phyloP scores from a whole-genome alignment of 2,797 vertebrate species.

The Sebastes matsubarae region DNA sequence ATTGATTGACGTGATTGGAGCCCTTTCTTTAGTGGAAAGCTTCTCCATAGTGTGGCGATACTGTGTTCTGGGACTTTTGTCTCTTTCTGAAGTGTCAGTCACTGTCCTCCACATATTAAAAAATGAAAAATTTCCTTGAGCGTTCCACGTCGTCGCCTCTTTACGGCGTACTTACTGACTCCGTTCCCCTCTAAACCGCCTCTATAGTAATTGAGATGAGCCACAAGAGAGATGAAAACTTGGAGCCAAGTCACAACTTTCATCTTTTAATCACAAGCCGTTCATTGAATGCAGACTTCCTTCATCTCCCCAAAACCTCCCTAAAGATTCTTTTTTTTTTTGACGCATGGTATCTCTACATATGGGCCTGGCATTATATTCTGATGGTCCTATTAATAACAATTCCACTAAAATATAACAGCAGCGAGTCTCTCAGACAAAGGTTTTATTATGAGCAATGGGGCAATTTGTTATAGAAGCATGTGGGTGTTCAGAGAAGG shows the following conservation, averaged over 20 bases:
- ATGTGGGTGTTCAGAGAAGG: conserved; percentile 65
- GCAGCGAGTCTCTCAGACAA: conserved; percentile 45
- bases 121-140: conserved; percentile 39
- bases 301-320: conserved; percentile 37
- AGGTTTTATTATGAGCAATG: conserved; percentile 80
- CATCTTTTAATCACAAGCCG: conserved; percentile 68
- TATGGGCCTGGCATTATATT: conserved; percentile 28
- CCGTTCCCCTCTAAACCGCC: conserved; percentile 35
- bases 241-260: conserved; percentile 65
- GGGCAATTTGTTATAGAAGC: conserved; percentile 68
- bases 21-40: neutral
- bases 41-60: neutral
- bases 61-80: conserved; percentile 28
- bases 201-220: conserved; percentile 64
- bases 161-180: conserved; percentile 27
- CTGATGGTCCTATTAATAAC: conserved; percentile 76
- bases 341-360: conserved; percentile 3
- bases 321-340: conserved; percentile 6
- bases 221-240: conserved; percentile 41
- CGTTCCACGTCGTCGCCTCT: conserved; percentile 13
- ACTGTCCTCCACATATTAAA: conserved; percentile 42
- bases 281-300: conserved; percentile 39
- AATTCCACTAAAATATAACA: conserved; percentile 68
- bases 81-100: conserved; percentile 46
- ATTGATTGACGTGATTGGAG: conserved; percentile 37